Evolutionary conservation across 2,797 vertebrate genomes (phyloP), one percentile per base, ranked within the genome.

Genomic region (Dendrocincla tyrannina): DNA sequence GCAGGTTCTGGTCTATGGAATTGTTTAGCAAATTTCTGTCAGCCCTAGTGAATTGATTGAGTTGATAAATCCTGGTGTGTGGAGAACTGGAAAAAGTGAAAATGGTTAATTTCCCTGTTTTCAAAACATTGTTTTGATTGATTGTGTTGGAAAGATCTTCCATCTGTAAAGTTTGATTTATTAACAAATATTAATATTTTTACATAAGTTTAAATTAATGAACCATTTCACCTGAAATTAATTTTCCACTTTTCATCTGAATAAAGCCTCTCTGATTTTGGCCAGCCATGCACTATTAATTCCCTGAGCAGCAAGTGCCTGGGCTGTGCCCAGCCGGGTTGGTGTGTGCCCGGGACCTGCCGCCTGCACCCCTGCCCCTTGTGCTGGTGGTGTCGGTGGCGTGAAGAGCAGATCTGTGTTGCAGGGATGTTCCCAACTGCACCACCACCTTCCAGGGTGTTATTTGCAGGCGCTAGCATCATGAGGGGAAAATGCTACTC

Each of bases 231-330:
- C 47, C 44, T 55, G 59, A 24, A 17, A 44, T 20, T 6, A 9
- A 6, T 69, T 77, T 33, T 17, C 58, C 24, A 2, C 30, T 32
- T 58, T 11, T 1, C 60, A 30, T 44, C 9, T 5, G 52, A 7
- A 8, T 4, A 5, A 1, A 47, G 35, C 30, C 50, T 19, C 0
- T 5, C 35, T 22, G 33, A 3, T 22, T 37, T 27, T 3, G 24
- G 33, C 35, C 30, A 14, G 60, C 59, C 9, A 5, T 0, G 16
- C 0, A 3, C 35, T 28, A 0, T 0, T 1, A 41, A 10, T 5
- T 17, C 28, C 7, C 4, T 1, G 56, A n/a, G 2, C 17, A 24
- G 50, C 11, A 0, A 9, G 8, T 2, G 44, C 22, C 17, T 1
- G 1, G 32, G 28, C 30, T 1, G 10, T 6, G 42, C 39, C 27